A percentile compares a stretch with the other conserved stretches of the same genome.
Evolutionary conservation across 2,113 vertebrate species (phyloP).

Genomic region (Sakesphorus luctuosus): DNA sequence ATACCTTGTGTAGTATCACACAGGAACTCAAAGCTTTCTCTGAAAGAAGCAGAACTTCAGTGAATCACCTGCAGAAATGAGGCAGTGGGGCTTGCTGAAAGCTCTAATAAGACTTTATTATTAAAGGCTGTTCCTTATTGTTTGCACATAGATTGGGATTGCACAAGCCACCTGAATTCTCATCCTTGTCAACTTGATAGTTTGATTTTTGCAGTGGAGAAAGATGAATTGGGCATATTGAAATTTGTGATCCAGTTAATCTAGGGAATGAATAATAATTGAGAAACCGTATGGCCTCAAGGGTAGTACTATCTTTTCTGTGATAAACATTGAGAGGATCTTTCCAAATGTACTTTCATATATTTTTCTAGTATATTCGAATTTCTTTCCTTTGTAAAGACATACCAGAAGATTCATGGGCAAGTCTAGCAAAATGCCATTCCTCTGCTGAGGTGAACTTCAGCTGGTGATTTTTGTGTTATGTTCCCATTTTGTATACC

Average conservation of each 20-base stretch:
- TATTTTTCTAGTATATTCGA: not conserved
- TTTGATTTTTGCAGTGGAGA: not conserved
- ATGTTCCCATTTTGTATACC: not conserved
- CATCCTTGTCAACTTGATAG: not conserved
- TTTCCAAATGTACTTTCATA: not conserved
- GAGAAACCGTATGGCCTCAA: not conserved
- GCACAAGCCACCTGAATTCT: not conserved
- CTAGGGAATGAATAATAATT: not conserved
- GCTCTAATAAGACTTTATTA: not conserved
- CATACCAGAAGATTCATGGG: not conserved
- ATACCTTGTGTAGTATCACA: not conserved
- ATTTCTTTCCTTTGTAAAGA: not conserved
- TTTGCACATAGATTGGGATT: not conserved
- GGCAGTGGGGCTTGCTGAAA: not conserved
- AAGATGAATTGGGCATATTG: not conserved
- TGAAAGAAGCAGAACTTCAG: not conserved
- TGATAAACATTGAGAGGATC: not conserved
- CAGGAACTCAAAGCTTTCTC: not conserved
- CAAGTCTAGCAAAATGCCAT: not conserved
- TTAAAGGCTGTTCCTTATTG: not conserved
- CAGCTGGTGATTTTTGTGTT: not conserved
- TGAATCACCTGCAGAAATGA: not conserved
- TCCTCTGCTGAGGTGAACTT: not conserved
- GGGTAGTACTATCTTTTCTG: not conserved
- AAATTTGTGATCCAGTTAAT: not conserved